Conservation (phyloP, 2,797 vertebrate genomes). For the Triplophysa yarkandensis region DNA sequence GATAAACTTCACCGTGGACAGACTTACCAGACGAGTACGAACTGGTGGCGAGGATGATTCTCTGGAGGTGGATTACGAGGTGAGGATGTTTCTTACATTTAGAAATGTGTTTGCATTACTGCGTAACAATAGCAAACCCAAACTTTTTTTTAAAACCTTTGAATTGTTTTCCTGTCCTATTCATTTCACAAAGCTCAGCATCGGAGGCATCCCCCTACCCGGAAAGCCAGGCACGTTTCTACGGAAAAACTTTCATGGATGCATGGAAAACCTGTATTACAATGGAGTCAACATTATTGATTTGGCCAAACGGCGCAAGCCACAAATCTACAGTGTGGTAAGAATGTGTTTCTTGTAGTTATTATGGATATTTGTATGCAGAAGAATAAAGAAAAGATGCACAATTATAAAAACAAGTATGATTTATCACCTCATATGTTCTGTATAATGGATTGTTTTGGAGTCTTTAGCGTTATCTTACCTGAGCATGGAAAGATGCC, state of each 20-base stretch:
- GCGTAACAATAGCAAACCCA: neutral
- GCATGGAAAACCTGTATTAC: conserved; percentile 94
- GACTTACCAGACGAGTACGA: conserved; percentile 81
- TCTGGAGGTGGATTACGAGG: conserved; percentile 88
- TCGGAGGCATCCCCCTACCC: conserved; percentile 88
- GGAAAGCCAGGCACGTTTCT: conserved; percentile 88
- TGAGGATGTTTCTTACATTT: conserved; percentile 57
- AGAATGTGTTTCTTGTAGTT: conserved; percentile 59
- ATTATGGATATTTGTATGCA: neutral
- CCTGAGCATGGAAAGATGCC: neutral
- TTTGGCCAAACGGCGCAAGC: conserved; percentile 87
- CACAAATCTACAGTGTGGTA: conserved; percentile 90
- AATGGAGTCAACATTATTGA: conserved; percentile 90
- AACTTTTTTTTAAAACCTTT: conserved; percentile 21
- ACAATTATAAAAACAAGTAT: neutral
- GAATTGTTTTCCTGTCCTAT: conserved; percentile 37
- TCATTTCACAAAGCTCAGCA: conserved; percentile 84
- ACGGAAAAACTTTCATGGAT: conserved; percentile 92
- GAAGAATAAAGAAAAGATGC: neutral
- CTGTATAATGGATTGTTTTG: conserved; percentile 4
- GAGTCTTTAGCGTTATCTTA: conserved; percentile 19
- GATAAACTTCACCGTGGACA: conserved; percentile 92
- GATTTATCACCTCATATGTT: conserved; percentile 1
- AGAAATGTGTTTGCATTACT: neutral
- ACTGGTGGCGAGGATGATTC: conserved; percentile 79